Percentiles rank a stretch among this genome's conserved stretches.
Conservation (phyloP, 2,797 vertebrate genomes). For the Neosilurus mollespiculum region DNA sequence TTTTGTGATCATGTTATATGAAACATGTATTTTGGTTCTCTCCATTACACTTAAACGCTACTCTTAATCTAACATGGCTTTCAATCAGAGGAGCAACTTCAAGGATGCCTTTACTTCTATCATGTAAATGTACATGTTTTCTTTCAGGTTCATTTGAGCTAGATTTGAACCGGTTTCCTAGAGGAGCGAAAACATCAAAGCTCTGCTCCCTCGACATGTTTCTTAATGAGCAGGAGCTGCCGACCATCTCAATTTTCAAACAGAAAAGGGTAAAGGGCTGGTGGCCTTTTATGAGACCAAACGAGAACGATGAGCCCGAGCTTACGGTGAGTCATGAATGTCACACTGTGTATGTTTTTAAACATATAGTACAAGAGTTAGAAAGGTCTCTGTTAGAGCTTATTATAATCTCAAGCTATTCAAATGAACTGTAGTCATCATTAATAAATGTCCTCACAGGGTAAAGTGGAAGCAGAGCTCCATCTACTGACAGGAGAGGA, state of each 20-base stretch:
- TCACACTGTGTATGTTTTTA: not conserved
- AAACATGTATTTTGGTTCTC: not conserved
- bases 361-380: not conserved
- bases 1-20: not conserved
- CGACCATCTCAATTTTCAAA: constrained; percentile 96
- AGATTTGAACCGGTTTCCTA: constrained; percentile 91
- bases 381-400: not conserved
- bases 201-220: constrained; percentile 92
- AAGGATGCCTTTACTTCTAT: not conserved
- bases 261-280: constrained; percentile 97
- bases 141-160: constrained; percentile 89
- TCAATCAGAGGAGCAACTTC: not conserved
- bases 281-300: constrained; percentile 93
- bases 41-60: not conserved
- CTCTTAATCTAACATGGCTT: not conserved
- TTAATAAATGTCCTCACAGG: constrained; percentile 70
- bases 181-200: constrained; percentile 94
- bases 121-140: not conserved
- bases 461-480: constrained; percentile 95
- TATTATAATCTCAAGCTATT: not conserved
- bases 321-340: constrained; percentile 78
- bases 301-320: constrained; percentile 94
- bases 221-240: constrained; percentile 84
- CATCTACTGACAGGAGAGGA: constrained; percentile 92
- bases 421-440: not conserved